Evolutionary conservation across 2,888 invertebrate genomes (phyloP), one percentile per base, ranked within the genome.

Genomic region (Amphimallon solstitiale): DNA sequence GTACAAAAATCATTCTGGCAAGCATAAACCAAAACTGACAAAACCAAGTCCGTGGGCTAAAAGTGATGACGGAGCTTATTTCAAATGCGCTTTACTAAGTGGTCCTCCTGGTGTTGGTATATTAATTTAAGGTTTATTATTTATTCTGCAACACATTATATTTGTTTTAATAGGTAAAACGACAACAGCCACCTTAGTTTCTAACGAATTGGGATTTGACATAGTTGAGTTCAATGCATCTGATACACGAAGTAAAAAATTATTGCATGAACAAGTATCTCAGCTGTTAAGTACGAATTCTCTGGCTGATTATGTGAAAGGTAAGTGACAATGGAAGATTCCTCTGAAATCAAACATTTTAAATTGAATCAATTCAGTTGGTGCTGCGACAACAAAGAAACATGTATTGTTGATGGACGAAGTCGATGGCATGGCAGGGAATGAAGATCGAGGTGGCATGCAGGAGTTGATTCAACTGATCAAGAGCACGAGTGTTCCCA

Each of bases 391-490:
- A 1, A 86, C 88, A 0, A 89, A 88, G 72, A 94, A 94, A 76
- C 95, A 96, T 78, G 95, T 95, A 10, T 83, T 99, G 5, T 87
- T 99, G n/a, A 99, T 99, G 99, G 99, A 99, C 78, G 99, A 99
- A 87, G 98, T 99, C 0, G 99, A 99, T 79, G 99, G 99, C 6
- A 99, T 99, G 98, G 95, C 97, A 0, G 98, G 98, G 2, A 99
- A 98, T 80, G 97, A 99, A 82, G 99, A 99, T 82, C 88, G 99
- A 74, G 98, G 98, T 17, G 99, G 99, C 43, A 88, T 99, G 56
- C 93, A 96, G 83, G 98, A 98, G 83, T 83, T 99, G 46, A 97
- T 99, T 66, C 84, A 85, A 7, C 85, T 99, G 15, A 98, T 99
- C 69, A 99, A 98, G 83, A 85, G 87, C 0, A 86, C 95, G 0